A percentile compares a stretch with the other conserved stretches of the same genome.
Evolutionary conservation across 2,888 invertebrate genomes (phyloP).

Genomic region (Rhagophthalmus giganteus): DNA sequence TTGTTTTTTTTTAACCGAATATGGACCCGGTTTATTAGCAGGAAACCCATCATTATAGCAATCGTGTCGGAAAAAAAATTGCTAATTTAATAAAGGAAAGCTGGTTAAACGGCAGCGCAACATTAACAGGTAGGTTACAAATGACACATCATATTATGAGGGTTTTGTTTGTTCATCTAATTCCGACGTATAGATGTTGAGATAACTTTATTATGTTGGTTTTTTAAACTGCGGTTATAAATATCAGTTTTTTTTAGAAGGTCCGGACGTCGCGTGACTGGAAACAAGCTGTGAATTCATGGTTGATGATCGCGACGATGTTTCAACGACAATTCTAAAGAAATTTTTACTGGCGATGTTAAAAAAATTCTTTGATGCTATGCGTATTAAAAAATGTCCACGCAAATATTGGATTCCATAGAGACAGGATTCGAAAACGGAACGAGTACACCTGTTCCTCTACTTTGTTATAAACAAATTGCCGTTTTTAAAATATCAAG

Average conservation of each 20-base stretch:
- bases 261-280: slow-evolving; percentile 40
- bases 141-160: slow-evolving; percentile 37
- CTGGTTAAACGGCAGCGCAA: slow-evolving; percentile 9
- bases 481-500: too few species aligned
- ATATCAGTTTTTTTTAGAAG: slow-evolving; percentile 32
- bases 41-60: slow-evolving; percentile 9
- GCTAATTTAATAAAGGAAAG: slow-evolving; percentile 19
- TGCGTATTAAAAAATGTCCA: too few species aligned
- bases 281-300: slow-evolving; percentile 40
- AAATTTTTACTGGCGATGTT: slow-evolving; percentile 17
- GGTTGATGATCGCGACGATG: slow-evolving; percentile 38
- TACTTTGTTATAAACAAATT: too few species aligned
- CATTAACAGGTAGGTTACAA: slow-evolving; percentile 31
- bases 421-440: too few species aligned
- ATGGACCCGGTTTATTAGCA: background rate
- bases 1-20: too few species aligned
- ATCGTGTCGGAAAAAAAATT: slow-evolving; percentile 1
- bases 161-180: slow-evolving; percentile 33
- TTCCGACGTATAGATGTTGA: slow-evolving; percentile 33
- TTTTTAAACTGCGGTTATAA: slow-evolving; percentile 35
- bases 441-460: too few species aligned
- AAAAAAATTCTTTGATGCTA: slow-evolving; percentile 23
- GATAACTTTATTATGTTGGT: slow-evolving; percentile 38
- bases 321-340: slow-evolving; percentile 24
- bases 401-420: too few species aligned